Evolutionary conservation across 2,113 vertebrate genomes (phyloP).

Genomic region (Hiodon alosoides): DNA sequence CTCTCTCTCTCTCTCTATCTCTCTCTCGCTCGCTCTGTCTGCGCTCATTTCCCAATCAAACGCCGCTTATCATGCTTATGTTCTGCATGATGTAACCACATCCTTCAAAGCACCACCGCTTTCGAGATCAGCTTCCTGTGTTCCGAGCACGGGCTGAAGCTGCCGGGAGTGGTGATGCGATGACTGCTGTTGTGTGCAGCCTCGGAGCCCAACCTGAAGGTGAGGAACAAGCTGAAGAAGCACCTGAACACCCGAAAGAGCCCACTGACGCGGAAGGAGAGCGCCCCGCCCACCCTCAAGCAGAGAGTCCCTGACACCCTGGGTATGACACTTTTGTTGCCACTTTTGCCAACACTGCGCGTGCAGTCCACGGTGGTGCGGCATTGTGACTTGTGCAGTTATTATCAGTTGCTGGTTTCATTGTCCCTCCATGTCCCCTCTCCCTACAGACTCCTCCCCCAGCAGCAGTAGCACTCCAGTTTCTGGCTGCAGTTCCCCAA

Average conservation of each 20-base stretch:
- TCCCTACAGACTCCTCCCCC: slow-evolving; percentile 75
- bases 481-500: slow-evolving; percentile 84
- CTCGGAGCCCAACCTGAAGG: slow-evolving; percentile 88
- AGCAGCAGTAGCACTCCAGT: slow-evolving; percentile 84
- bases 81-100: slow-evolving; percentile 12
- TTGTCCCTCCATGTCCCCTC: not conserved
- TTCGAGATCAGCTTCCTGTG: not conserved
- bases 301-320: slow-evolving; percentile 72
- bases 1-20: not conserved
- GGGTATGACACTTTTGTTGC: slow-evolving; percentile 52
- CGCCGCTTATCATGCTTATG: not conserved
- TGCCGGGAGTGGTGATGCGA: not conserved
- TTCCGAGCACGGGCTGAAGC: not conserved
- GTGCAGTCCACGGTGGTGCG: slow-evolving; percentile 33
- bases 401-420: not conserved
- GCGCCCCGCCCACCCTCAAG: slow-evolving; percentile 79
- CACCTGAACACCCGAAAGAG: slow-evolving; percentile 83
- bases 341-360: slow-evolving; percentile 31
- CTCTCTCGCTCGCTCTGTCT: not conserved
- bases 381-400: not conserved
- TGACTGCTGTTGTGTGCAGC: slow-evolving; percentile 46
- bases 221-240: slow-evolving; percentile 86
- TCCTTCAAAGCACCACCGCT: not conserved
- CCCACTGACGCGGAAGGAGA: slow-evolving; percentile 84
- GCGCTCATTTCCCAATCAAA: slow-evolving; percentile 9